These are phyloP conservation scores for Otus scops DNA, from an alignment of 2,797 vertebrate genomes.

Conservation along the genomic window DNA sequence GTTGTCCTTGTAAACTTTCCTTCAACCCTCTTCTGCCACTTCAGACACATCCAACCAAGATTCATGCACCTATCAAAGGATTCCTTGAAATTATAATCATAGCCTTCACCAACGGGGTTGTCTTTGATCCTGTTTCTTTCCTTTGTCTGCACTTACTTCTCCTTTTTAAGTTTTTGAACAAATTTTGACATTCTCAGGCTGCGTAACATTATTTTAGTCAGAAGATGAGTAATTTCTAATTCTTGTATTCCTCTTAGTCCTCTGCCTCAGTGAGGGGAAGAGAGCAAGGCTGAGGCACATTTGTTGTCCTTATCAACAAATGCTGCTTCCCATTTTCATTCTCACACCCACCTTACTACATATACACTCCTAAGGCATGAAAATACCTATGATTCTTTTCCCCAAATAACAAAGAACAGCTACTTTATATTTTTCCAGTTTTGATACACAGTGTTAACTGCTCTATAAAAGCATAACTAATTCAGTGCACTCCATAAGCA, in stretches of 20 bases:
- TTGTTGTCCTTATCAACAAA: neutral
- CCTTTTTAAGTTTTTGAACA: neutral
- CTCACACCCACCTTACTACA: rapidly evolving
- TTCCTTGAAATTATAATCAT: neutral
- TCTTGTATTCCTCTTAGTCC: neutral
- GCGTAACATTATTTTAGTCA: neutral
- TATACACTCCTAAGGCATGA: neutral
- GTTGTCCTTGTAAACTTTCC: neutral
- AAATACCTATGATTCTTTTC: neutral
- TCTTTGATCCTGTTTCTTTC: neutral
- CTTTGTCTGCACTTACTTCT: neutral
- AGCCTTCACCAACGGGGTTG: neutral
- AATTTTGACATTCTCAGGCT: neutral
- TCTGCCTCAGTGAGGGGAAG: neutral
- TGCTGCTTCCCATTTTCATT: neutral
- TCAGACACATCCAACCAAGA: neutral
- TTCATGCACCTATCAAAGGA: neutral
- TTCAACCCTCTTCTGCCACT: neutral
- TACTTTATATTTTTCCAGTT: neutral
- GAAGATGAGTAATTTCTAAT: neutral
- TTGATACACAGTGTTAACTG: neutral
- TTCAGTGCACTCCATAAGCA: neutral
- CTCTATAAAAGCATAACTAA: neutral
- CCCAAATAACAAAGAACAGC: neutral
- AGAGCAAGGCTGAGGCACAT: neutral